These are phyloP conservation scores for Microplitis deprimator DNA, from an alignment of 2,888 invertebrate species.

Conservation along the genomic window DNA sequence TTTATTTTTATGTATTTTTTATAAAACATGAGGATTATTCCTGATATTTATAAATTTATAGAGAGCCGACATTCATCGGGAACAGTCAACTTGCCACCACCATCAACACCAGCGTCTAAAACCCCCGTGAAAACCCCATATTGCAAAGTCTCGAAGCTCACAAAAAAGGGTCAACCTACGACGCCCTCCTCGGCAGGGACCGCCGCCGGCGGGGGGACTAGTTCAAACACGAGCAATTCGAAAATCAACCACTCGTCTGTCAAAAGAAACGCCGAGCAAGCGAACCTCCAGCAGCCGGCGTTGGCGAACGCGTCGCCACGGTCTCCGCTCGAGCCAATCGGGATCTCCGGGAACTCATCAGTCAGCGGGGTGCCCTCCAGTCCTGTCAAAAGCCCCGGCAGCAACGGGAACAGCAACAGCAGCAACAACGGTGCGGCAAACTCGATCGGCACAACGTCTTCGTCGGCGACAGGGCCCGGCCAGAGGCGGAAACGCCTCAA, in stretches of 20 bases:
- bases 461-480: conserved; percentile 46
- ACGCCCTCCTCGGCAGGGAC: conserved; percentile 36
- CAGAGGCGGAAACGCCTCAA: conserved; percentile 67
- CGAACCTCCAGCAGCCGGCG: conserved; percentile 52
- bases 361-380: conserved; percentile 51
- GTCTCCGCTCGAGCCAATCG: conserved; percentile 64
- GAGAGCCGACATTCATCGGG: conserved; percentile 69
- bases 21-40: not conserved
- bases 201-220: conserved; percentile 35
- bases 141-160: conserved; percentile 68
- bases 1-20: not conserved
- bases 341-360: conserved; percentile 55
- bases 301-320: conserved; percentile 62
- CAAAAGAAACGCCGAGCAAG: conserved; percentile 61
- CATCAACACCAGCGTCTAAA: conserved; percentile 62
- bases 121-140: conserved; percentile 65
- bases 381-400: conserved; percentile 65
- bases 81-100: conserved; percentile 64
- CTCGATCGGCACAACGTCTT: not conserved
- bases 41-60: conserved; percentile 43
- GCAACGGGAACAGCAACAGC: conserved; percentile 44
- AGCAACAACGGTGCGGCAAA: not conserved
- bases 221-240: conserved; percentile 23
- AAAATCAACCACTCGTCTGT: conserved; percentile 62
- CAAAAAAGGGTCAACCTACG: conserved; percentile 47